These are phyloP conservation scores for Parazoanthus atlanticus DNA, from an alignment of 92 coral and sea anemone genomes.

Conservation along the genomic window DNA sequence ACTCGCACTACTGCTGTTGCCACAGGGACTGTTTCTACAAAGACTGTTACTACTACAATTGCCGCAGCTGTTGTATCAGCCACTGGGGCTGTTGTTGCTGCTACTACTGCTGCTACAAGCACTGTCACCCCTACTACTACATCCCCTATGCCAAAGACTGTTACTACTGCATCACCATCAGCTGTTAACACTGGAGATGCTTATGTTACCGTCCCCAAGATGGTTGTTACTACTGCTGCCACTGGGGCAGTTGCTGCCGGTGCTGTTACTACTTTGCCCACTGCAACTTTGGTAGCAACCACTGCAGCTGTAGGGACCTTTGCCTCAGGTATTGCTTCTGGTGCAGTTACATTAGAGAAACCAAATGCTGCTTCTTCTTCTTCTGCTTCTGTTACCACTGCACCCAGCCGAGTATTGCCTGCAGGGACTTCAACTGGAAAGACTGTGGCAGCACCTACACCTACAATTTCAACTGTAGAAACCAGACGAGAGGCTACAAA, in stretches of 20 bases:
- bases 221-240: not conserved
- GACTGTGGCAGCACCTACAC: constrained; percentile 1
- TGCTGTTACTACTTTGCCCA: not conserved
- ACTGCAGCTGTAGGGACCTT: not conserved
- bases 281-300: not conserved
- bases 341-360: not conserved
- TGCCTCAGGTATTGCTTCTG: not conserved
- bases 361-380: not conserved
- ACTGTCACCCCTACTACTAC: not conserved
- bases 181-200: not conserved
- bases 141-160: not conserved
- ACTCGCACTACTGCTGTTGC: not conserved
- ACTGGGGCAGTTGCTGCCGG: not conserved
- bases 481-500: not conserved
- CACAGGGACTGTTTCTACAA: not conserved
- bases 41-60: constrained; percentile 20
- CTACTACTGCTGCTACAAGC: not conserved
- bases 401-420: not conserved
- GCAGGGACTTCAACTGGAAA: constrained; percentile 2
- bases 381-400: not conserved
- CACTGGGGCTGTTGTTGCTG: not conserved
- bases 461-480: not conserved
- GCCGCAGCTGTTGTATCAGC: not conserved
- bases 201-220: not conserved
- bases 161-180: not conserved